Conservation (phyloP, 2,797 vertebrate genomes). For the Cuculus canorus region DNA sequence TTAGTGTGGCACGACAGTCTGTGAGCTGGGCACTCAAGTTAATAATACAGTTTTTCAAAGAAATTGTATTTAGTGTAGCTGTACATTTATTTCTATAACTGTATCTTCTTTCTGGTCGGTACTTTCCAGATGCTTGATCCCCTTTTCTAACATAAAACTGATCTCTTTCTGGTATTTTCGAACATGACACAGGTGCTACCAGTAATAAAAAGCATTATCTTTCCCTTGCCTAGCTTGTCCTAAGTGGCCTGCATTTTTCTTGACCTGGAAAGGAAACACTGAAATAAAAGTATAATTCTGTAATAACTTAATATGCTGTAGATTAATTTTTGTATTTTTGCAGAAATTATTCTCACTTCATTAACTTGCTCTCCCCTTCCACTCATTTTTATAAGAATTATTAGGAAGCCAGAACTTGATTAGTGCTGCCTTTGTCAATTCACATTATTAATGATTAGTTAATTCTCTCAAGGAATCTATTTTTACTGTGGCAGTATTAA, state of each 20-base stretch:
- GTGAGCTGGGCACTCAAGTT: background rate
- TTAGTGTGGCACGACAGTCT: background rate
- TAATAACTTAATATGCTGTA: slow-evolving; percentile 42
- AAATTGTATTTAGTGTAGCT: background rate
- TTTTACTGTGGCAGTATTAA: slow-evolving; percentile 68
- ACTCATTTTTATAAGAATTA: slow-evolving; percentile 54
- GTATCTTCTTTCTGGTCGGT: background rate
- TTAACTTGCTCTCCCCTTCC: slow-evolving; percentile 50
- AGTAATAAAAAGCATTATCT: background rate
- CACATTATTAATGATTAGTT: slow-evolving; percentile 73
- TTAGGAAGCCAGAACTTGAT: slow-evolving; percentile 62
- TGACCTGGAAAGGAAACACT: slow-evolving; percentile 18
- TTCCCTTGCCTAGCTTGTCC: background rate
- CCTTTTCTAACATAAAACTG: background rate
- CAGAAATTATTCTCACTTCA: slow-evolving; percentile 53
- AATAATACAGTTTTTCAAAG: background rate
- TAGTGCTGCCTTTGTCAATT: slow-evolving; percentile 71
- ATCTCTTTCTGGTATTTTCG: background rate
- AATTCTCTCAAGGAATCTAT: slow-evolving; percentile 69
- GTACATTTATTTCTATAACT: background rate
- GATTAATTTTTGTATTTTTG: slow-evolving; percentile 62
- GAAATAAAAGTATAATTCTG: slow-evolving; percentile 12
- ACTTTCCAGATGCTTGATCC: background rate
- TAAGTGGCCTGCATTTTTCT: background rate
- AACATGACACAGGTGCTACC: background rate